A percentile compares a stretch with the other conserved stretches of the same genome.
Conservation (phyloP, 1,140 invertebrate genomes). For the Elysia chlorotica region DNA sequence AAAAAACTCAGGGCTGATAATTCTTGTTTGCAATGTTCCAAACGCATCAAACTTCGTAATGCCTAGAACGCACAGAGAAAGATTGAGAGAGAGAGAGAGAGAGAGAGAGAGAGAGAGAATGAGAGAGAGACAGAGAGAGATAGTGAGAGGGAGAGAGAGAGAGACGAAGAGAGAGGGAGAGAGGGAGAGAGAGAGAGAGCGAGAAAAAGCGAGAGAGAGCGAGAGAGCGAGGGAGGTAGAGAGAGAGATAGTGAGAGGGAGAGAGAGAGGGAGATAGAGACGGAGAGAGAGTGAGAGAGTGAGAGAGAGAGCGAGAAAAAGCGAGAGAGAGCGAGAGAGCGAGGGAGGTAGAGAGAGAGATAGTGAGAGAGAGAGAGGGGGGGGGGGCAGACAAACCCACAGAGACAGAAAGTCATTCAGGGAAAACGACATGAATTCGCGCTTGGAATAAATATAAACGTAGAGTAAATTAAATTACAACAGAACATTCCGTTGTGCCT, state of each 20-base stretch:
- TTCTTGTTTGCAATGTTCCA: not conserved
- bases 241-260: conserved; percentile 2
- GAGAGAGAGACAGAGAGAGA: not conserved
- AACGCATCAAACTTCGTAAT: not conserved
- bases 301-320: not conserved
- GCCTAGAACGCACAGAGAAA: not conserved
- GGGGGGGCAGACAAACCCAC: not conserved
- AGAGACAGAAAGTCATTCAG: too few species aligned
- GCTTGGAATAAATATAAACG: too few species aligned
- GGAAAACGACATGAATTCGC: too few species aligned
- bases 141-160: not conserved
- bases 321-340: not conserved
- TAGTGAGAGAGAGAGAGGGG: not conserved
- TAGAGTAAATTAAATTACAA: too few species aligned
- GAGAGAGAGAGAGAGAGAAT: not conserved
- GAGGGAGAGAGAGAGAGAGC: not conserved
- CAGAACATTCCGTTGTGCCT: too few species aligned
- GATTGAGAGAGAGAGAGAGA: not conserved
- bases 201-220: not conserved
- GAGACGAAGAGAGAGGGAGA: not conserved
- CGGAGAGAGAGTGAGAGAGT: not conserved
- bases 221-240: not conserved
- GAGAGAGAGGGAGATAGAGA: not conserved
- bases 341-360: not conserved
- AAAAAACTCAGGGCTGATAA: not conserved